phyloP scores from a whole-genome alignment of 1,140 invertebrate genomes.

The Melipona quadrifasciata region DNA sequence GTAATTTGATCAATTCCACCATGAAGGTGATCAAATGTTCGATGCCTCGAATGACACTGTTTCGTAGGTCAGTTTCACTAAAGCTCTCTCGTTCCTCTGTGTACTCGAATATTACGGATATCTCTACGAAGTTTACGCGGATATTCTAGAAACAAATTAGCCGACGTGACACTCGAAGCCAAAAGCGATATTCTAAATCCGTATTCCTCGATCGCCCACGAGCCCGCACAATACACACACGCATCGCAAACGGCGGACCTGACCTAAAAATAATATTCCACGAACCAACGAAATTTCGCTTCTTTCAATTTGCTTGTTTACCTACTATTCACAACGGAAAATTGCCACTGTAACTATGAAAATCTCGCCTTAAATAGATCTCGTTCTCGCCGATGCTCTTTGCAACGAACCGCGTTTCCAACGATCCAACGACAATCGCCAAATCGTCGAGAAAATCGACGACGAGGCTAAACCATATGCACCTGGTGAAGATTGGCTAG shows the following conservation, averaged over 20 bases:
- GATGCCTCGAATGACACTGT: not conserved
- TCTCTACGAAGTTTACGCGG: too few species aligned
- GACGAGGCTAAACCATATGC: not conserved
- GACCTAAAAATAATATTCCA: slow-evolving; percentile 4
- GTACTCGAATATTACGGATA: not conserved
- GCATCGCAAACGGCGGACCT: not conserved
- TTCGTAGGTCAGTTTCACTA: slow-evolving; percentile 19
- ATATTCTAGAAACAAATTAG: slow-evolving; percentile 1
- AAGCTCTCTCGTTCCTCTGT: not conserved
- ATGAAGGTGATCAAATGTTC: not conserved
- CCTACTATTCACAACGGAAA: not conserved
- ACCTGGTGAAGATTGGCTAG: not conserved
- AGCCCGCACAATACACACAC: not conserved
- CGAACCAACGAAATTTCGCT: not conserved
- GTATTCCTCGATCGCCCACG: not conserved
- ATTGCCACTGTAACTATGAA: not conserved
- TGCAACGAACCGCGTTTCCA: not conserved
- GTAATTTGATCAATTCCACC: not conserved
- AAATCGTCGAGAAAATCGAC: not conserved
- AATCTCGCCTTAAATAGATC: not conserved
- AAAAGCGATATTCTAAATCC: not conserved
- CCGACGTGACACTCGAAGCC: not conserved
- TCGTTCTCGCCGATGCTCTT: not conserved
- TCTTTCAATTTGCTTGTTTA: not conserved
- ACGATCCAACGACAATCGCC: not conserved